Evolutionary conservation across 1,140 invertebrate species (phyloP).

Genomic region (Phortica variegata): DNA sequence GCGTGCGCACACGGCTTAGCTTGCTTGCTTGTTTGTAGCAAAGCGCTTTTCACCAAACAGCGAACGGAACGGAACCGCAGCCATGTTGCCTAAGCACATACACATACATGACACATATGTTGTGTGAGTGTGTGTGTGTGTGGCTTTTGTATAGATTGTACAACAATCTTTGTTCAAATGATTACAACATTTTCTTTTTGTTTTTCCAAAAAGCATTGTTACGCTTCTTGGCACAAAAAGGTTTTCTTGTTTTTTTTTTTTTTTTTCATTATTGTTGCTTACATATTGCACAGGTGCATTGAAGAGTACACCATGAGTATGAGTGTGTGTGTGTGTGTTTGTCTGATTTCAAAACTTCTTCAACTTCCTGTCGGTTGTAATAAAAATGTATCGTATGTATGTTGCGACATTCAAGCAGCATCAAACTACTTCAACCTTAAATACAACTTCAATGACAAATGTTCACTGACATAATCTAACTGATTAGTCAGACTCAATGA

Average conservation of each 20-base stretch:
- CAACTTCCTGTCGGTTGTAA: conserved; percentile 34
- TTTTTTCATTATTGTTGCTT: conserved; percentile 10
- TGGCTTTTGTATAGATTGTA: no score
- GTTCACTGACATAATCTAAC: no score
- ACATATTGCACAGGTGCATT: conserved; percentile 48
- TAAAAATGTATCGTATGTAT: conserved; percentile 22
- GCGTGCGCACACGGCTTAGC: no score
- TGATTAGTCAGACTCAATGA: no score
- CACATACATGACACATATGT: no score
- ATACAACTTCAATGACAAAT: no score
- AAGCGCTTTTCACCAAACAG: no score
- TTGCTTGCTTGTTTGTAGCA: no score
- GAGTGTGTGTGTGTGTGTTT: conserved; percentile 22
- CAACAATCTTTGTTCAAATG: conserved; percentile 28
- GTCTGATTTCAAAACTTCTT: conserved; percentile 14
- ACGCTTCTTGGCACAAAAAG: conserved; percentile 51
- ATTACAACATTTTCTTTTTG: conserved; percentile 55
- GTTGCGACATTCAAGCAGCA: conserved; percentile 15
- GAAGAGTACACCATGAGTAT: conserved; percentile 22
- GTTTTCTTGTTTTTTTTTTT: conserved; percentile 31
- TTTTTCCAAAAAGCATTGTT: conserved; percentile 52
- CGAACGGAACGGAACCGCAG: conserved; percentile 21
- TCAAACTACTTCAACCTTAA: background rate
- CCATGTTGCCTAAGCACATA: background rate
- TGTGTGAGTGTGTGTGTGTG: no score